Evolutionary conservation across 1,140 invertebrate species (phyloP).

Genomic region (Diachasmimorpha longicaudata): DNA sequence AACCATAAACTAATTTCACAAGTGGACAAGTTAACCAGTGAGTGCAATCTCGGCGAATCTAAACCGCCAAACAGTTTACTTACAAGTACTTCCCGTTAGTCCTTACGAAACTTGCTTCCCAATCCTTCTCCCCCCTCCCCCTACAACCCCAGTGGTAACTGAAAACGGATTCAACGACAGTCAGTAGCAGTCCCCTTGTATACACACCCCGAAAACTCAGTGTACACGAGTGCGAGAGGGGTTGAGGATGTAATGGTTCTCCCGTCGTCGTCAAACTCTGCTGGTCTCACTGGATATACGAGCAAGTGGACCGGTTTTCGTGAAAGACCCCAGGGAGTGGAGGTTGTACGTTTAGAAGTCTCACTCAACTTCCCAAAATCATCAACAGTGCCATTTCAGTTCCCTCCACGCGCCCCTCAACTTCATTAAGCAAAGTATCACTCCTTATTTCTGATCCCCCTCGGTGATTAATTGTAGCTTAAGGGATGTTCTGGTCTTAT

Average conservation of each 20-base stretch:
- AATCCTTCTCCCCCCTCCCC: too few relatives aligned
- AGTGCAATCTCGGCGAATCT: conserved; percentile 1
- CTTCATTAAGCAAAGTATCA: neutral
- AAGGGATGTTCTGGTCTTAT: too few relatives aligned
- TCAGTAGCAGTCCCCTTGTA: neutral
- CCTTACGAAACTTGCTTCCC: neutral
- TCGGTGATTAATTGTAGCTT: too few relatives aligned
- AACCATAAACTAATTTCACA: conserved; percentile 7
- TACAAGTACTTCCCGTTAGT: neutral
- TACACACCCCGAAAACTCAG: neutral
- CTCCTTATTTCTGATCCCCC: too few relatives aligned
- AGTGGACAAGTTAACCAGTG: conserved; percentile 1
- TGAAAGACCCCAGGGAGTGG: neutral
- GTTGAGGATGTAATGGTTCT: neutral
- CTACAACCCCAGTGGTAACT: neutral
- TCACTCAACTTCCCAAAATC: neutral
- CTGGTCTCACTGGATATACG: neutral
- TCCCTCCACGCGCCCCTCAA: neutral
- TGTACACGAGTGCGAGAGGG: neutral
- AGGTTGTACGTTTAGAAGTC: neutral
- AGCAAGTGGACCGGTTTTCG: neutral
- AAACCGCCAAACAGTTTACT: conserved; percentile 3
- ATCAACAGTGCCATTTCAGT: neutral
- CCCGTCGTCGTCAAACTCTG: neutral
- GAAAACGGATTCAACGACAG: conserved; percentile 4